Percentiles rank a stretch among this genome's conserved stretches.
These are phyloP conservation scores for Datnioides undecimradiatus DNA, from an alignment of 2,113 vertebrate species.

Conservation along the genomic window DNA sequence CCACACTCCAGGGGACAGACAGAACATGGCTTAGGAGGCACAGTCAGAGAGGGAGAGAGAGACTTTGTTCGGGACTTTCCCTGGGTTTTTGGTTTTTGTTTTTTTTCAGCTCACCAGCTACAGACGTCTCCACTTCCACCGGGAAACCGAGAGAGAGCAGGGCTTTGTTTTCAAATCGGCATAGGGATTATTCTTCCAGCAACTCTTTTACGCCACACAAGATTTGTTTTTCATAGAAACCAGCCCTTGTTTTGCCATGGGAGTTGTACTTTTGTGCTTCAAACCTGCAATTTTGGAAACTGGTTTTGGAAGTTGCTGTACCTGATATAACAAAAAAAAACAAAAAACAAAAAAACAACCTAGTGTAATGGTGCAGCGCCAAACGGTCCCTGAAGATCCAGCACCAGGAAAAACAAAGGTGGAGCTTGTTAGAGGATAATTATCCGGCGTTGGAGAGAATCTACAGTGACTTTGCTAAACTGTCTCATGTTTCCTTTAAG, in stretches of 20 bases:
- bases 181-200: slow-evolving; percentile 3
- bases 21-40: slow-evolving; percentile 18
- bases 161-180: slow-evolving; percentile 25
- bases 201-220: neutral
- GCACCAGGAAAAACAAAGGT: slow-evolving; percentile 1
- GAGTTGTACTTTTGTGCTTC: neutral
- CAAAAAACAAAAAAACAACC: no score
- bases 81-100: no score
- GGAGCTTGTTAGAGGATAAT: slow-evolving; percentile 22
- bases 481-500: slow-evolving; percentile 13
- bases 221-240: slow-evolving; percentile 10
- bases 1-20: slow-evolving; percentile 61
- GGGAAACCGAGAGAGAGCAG: slow-evolving; percentile 11
- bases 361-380: no score
- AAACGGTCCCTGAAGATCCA: slow-evolving; percentile 14
- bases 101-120: neutral
- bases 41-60: slow-evolving; percentile 25
- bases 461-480: slow-evolving; percentile 32
- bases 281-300: slow-evolving; percentile 28
- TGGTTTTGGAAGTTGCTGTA: slow-evolving; percentile 3
- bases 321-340: no score
- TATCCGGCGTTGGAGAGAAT: neutral
- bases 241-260: neutral
- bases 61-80: slow-evolving; percentile 68
- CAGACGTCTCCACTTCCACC: slow-evolving; percentile 2